Evolutionary conservation across 2,888 invertebrate genomes (phyloP), one percentile per base, ranked within the genome.

Genomic region (Tipula vernalis): DNA sequence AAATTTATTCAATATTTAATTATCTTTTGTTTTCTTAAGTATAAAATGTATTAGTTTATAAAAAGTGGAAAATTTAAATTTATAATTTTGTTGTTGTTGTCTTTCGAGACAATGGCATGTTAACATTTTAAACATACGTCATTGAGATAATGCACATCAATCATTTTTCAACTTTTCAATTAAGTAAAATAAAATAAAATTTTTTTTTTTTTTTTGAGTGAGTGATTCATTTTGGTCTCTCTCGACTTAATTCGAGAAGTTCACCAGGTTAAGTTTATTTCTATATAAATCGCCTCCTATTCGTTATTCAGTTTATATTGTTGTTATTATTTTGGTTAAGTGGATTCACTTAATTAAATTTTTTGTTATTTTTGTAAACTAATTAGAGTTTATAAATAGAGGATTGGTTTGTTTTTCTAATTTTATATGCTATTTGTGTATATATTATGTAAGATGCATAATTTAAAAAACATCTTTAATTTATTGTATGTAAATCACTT

Each of bases 371-470:
- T 71, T 71, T 71, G 71, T 71, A 71, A 18, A 71, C 71, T 71
- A 71, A 71, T 71, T 71, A 71, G 71, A 71, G 28, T 71, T 71
- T 71, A 71, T 71, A 71, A 71, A 71, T 84, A 84, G 71, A 18
- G 71, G 18, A 71, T 51, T 51, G 51, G 51, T 51, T 51, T 51
- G 15, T 51, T 57, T 3, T 71, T 71, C 71, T 71, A 71, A 71
- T 71, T 71, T 71, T 71, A 71, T 71, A 15, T 57, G 51, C 51
- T 71, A 28, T 28, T 28, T 28, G 39, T 10, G 12, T 57, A 18
- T 71, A 71, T 71, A 71, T 71, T 71, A 71, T 71, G 71, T 71
- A 71, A 71, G 71, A 71, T 71, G 71, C 71, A 71, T 71, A 71
- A 71, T 71, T 71, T 71, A 18, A 71, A 71, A 39, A 84, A 36